Evolutionary conservation across 2,113 vertebrate genomes (phyloP).

Genomic region (Albula glossodonta): DNA sequence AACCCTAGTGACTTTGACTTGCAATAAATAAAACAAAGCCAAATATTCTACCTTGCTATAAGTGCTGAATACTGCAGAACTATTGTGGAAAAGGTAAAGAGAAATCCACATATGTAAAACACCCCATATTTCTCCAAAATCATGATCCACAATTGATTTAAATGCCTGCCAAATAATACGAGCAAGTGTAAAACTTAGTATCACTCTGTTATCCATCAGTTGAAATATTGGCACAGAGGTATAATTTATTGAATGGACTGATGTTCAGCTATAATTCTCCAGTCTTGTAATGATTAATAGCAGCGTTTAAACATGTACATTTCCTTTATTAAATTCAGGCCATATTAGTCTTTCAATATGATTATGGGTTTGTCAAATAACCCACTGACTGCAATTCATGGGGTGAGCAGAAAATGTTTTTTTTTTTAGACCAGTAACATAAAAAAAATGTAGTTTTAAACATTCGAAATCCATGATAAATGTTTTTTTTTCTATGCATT

Average conservation of each 20-base stretch:
- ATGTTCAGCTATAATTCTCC: conserved; percentile 54
- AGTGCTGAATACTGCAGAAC: not conserved
- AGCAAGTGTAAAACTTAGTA: conserved; percentile 46
- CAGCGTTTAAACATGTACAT: conserved; percentile 51
- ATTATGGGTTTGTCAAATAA: conserved; percentile 52
- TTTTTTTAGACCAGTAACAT: conserved; percentile 50
- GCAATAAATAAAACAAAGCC: too few relatives aligned
- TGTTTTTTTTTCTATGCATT: not conserved
- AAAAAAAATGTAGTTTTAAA: conserved; percentile 36
- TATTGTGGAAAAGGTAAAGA: not conserved
- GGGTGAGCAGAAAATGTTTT: conserved; percentile 28
- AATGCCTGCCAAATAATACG: conserved; percentile 35
- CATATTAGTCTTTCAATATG: conserved; percentile 44
- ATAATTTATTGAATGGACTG: conserved; percentile 54
- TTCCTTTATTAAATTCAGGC: conserved; percentile 58
- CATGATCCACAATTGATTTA: not conserved
- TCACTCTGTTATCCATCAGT: conserved; percentile 45
- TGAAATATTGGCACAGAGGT: conserved; percentile 55
- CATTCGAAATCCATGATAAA: conserved; percentile 30
- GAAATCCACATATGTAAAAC: not conserved
- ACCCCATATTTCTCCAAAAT: not conserved
- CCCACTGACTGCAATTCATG: conserved; percentile 47
- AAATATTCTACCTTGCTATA: not conserved
- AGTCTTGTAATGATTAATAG: conserved; percentile 59
- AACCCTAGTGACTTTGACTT: too few relatives aligned